Evolutionary conservation across 2,888 invertebrate genomes (phyloP).

Genomic region (Chirona hameri): DNA sequence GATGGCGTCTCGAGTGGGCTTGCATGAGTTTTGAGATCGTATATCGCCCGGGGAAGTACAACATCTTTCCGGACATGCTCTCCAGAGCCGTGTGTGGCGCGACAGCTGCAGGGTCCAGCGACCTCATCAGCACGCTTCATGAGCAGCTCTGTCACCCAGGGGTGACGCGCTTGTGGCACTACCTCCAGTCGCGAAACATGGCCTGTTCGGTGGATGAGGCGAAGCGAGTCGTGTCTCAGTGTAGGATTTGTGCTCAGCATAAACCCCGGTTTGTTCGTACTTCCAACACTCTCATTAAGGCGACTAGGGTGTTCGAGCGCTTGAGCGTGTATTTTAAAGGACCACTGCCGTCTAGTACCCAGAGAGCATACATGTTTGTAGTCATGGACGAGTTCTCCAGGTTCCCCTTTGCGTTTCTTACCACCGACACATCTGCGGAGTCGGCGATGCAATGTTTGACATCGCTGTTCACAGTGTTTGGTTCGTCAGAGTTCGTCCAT

Average conservation of each 20-base stretch:
- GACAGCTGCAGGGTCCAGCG: neutral
- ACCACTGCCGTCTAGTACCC: neutral
- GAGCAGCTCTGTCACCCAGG: conserved; percentile 27
- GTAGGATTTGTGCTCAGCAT: conserved; percentile 6
- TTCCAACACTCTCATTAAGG: conserved; percentile 1
- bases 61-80: neutral
- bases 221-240: neutral
- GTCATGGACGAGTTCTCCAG: conserved; percentile 23
- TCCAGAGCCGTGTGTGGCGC: neutral
- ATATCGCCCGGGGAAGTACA: neutral
- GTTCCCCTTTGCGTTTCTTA: neutral
- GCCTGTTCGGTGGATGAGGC: conserved; percentile 25
- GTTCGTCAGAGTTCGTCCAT: neutral
- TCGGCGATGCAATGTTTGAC: neutral
- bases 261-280: conserved; percentile 13
- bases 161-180: conserved; percentile 22
- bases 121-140: neutral
- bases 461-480: conserved; percentile 5
- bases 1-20: neutral
- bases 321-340: conserved; percentile 25
- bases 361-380: conserved; percentile 9
- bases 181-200: conserved; percentile 9
- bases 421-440: neutral
- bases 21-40: conserved; percentile 28
- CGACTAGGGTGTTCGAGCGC: conserved; percentile 23